These are phyloP conservation scores for Ormyrus nitidulus DNA, from an alignment of 2,888 invertebrate species.

Conservation along the genomic window DNA sequence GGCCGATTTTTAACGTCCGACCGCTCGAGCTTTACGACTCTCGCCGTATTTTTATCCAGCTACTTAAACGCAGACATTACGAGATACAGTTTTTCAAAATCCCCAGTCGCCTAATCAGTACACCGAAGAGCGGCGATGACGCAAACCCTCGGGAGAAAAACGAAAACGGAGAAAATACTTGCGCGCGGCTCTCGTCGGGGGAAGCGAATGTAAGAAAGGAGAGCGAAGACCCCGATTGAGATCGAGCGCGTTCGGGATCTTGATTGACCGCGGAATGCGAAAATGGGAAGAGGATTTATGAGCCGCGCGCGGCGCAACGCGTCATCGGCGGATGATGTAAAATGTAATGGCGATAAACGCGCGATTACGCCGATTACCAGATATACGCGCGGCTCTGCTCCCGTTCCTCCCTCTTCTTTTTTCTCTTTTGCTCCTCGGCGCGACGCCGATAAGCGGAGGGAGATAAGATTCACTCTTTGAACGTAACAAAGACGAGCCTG, in stretches of 20 bases:
- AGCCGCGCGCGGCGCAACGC: slow-evolving; percentile 7
- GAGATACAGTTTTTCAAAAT: too few relatives aligned
- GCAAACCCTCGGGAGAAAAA: not conserved
- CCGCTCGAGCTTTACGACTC: too few relatives aligned
- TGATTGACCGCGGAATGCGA: slow-evolving; percentile 53
- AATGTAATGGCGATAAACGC: slow-evolving; percentile 10
- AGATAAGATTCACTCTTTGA: too few relatives aligned
- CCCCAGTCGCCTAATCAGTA: not conserved
- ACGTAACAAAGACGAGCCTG: too few relatives aligned
- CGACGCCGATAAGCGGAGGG: too few relatives aligned
- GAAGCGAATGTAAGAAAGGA: slow-evolving; percentile 5
- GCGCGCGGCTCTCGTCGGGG: not conserved
- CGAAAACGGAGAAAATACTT: slow-evolving; percentile 5
- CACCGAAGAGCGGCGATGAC: not conserved
- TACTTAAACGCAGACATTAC: too few relatives aligned
- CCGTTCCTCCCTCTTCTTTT: not conserved
- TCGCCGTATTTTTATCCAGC: too few relatives aligned
- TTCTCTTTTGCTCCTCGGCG: not conserved
- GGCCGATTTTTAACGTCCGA: too few relatives aligned
- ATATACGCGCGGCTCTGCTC: too few relatives aligned
- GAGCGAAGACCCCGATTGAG: slow-evolving; percentile 49
- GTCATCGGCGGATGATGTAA: slow-evolving; percentile 31
- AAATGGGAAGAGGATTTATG: slow-evolving; percentile 35
- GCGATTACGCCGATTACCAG: not conserved
- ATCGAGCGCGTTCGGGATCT: slow-evolving; percentile 37